Conservation (phyloP, 2,797 vertebrate genomes). For the Melanotaenia boesemani region DNA sequence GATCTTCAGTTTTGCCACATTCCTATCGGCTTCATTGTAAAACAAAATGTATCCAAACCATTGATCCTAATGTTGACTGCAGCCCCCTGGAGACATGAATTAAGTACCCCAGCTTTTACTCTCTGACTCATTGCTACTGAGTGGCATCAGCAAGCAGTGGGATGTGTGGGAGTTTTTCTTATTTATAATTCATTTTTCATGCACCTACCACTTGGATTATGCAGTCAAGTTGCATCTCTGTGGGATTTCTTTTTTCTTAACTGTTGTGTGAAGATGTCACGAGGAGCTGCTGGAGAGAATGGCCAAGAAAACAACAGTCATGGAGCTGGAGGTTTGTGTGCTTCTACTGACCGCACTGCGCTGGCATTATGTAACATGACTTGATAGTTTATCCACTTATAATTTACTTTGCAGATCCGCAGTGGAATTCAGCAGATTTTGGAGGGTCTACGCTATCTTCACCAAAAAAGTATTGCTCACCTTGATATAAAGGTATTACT, state of each 20-base stretch:
- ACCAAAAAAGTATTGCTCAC: conserved; percentile 84
- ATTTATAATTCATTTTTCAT: conserved; percentile 71
- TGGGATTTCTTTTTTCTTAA: conserved; percentile 76
- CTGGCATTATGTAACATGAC: conserved; percentile 47
- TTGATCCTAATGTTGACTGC: conserved; percentile 58
- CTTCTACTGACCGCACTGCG: conserved; percentile 46
- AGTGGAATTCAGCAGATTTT: conserved; percentile 89
- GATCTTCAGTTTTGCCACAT: neutral
- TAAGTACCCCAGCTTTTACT: conserved; percentile 47
- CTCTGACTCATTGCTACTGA: conserved; percentile 70
- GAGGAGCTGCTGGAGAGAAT: conserved; percentile 93
- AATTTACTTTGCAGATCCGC: conserved; percentile 81
- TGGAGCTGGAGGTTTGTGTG: conserved; percentile 90
- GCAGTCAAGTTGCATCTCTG: conserved; percentile 34
- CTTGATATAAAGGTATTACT: conserved; percentile 84
- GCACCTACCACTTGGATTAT: conserved; percentile 49
- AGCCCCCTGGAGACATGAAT: conserved; percentile 62
- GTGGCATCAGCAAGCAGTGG: conserved; percentile 62
- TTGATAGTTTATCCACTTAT: conserved; percentile 13
- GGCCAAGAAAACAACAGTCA: conserved; percentile 87
- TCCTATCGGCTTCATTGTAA: neutral
- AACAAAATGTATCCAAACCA: conserved; percentile 34
- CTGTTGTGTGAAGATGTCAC: conserved; percentile 85
- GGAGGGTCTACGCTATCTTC: conserved; percentile 89
- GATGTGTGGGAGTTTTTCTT: conserved; percentile 67